Evolutionary conservation across 2,888 invertebrate species (phyloP), one percentile per base, ranked within the genome.

Genomic region (Lochmaea crataegi): DNA sequence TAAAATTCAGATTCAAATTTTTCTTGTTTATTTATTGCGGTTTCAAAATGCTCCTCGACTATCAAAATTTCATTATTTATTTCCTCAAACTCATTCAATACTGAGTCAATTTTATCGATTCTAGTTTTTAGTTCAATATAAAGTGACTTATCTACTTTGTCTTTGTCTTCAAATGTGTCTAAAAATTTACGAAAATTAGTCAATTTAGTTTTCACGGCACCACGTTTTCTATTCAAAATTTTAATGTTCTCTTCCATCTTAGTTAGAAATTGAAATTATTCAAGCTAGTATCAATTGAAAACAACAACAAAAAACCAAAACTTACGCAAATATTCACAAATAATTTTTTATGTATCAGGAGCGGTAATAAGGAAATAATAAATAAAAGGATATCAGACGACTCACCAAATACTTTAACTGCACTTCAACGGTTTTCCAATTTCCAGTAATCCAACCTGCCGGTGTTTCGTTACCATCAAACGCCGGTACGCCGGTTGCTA

Each of bases 181-280:
- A 58, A 6, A 58, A 58, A 67, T 67, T 67, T 67, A 14, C 16
- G 16, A 67, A 67, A 67, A n/a, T 2, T 14, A 22, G 58, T 67
- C 45, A 57, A 57, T 57, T 32, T 67, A 10, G 22, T 14, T 42
- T 67, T 58, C 10, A 58, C 6, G 2, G 18, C 22, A 32, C 67
- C 67, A 12, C 67, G 12, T 45, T 57, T 67, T 38, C 58, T 26
- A 16, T 26, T 66, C 9, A 53, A 26, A 53, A 53, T 32, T 56
- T 56, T 66, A 0, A 66, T 45, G 45, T 45, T 45, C 45, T 45
- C 45, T 12, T 45, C 45, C 45, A 45, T 45, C 12, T 12, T 12
- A 45, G 12, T 12, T 45, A 45, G 12, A 45, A 45, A 45, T 45
- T 45, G 12, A 42, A 12, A 45, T 45, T 45, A 12, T 11, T 45